Percentiles rank a stretch among this genome's conserved stretches.
phyloP scores from a whole-genome alignment of 2,888 invertebrate species.

The Dryobotodes eremita region DNA sequence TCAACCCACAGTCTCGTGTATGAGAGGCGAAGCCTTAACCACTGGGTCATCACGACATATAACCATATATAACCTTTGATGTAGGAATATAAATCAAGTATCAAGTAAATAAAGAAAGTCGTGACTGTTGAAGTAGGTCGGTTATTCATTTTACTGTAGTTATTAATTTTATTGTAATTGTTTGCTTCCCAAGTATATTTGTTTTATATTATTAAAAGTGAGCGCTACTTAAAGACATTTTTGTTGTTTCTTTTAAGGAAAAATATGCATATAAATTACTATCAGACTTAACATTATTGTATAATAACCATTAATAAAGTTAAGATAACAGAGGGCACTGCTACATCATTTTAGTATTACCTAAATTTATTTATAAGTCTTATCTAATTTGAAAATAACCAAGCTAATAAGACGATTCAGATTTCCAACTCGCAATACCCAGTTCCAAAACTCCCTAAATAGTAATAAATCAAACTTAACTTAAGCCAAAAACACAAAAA shows the following conservation, averaged over 20 bases:
- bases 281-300: not conserved
- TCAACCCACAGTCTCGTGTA: not conserved
- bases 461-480: not conserved
- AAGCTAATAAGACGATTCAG: not conserved
- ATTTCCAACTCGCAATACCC: too few species aligned
- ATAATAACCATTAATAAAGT: slow-evolving; percentile 9
- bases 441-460: not conserved
- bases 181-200: slow-evolving; percentile 2
- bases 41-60: not conserved
- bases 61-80: not conserved
- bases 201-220: not conserved
- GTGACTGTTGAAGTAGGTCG: slow-evolving; percentile 10
- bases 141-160: not conserved
- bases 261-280: not conserved
- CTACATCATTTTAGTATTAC: not conserved
- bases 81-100: slow-evolving; percentile 11
- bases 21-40: not conserved
- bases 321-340: not conserved
- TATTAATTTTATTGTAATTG: not conserved
- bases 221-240: not conserved
- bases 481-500: not conserved
- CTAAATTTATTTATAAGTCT: slow-evolving; percentile 3
- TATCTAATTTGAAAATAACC: slow-evolving; percentile 24
- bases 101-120: not conserved
- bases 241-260: not conserved